Evolutionary conservation across 2,888 invertebrate species (phyloP).

Genomic region (Cheilosia grossa): DNA sequence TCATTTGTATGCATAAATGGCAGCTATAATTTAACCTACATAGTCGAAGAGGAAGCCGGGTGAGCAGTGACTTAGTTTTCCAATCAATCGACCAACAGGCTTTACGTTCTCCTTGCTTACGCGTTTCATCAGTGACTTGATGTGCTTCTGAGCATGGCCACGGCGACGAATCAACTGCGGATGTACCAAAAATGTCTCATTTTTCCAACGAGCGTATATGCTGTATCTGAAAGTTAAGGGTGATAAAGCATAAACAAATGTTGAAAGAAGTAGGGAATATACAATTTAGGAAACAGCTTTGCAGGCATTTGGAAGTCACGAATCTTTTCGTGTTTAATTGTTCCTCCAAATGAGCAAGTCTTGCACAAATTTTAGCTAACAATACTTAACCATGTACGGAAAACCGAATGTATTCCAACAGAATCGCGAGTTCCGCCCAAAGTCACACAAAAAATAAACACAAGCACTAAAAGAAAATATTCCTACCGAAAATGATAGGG

Average conservation of each 20-base stretch:
- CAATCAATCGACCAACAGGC: slow-evolving; percentile 96
- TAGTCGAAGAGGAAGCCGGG: slow-evolving; percentile 98
- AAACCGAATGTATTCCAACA: too few species aligned
- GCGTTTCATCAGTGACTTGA: slow-evolving; percentile 98
- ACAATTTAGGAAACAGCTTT: background rate
- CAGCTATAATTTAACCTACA: slow-evolving; percentile 83
- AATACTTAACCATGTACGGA: too few species aligned
- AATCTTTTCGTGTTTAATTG: too few species aligned
- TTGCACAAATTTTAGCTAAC: too few species aligned
- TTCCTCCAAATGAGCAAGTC: too few species aligned
- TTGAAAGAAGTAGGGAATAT: background rate
- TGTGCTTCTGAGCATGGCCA: slow-evolving; percentile 94
- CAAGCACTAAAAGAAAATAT: background rate
- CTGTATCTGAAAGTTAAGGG: slow-evolving; percentile 86
- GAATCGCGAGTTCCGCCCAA: too few species aligned
- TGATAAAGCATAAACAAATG: background rate
- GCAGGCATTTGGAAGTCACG: too few species aligned
- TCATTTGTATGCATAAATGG: background rate
- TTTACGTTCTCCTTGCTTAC: slow-evolving; percentile 99
- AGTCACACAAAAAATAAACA: too few species aligned
- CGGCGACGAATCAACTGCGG: slow-evolving; percentile 92
- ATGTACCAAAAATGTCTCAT: slow-evolving; percentile 92
- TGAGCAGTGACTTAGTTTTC: slow-evolving; percentile 97
- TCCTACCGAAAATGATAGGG: slow-evolving; percentile 90
- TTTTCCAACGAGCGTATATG: slow-evolving; percentile 98